phyloP scores from a whole-genome alignment of 2,797 vertebrate species.

The Glyptemys insculpta region DNA sequence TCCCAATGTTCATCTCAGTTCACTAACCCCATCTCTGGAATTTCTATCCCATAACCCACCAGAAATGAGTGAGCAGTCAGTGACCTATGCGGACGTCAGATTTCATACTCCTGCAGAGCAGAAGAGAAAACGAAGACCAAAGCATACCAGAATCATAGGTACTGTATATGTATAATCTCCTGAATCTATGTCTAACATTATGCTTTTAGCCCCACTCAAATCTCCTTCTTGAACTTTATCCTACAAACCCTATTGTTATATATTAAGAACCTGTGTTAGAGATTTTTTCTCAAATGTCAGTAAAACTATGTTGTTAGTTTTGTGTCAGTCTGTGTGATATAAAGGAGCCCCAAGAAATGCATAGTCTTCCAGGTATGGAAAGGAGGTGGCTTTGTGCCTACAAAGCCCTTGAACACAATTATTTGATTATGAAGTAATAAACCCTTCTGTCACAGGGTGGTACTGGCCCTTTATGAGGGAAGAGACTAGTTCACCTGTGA shows the following conservation, averaged over 20 bases:
- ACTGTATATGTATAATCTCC: background rate
- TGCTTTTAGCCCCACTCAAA: background rate
- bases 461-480: background rate
- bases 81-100: background rate
- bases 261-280: background rate
- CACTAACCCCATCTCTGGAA: background rate
- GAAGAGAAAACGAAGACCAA: background rate
- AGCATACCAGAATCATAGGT: background rate
- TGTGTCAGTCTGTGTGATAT: background rate
- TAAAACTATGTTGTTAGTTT: background rate
- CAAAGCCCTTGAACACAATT: background rate
- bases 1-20: background rate
- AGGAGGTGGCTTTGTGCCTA: background rate
- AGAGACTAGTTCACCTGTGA: background rate
- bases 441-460: background rate
- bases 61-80: background rate
- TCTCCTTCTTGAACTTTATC: background rate
- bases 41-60: background rate
- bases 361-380: background rate
- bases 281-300: background rate
- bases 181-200: background rate
- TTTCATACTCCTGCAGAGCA: background rate
- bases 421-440: background rate
- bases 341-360: background rate
- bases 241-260: background rate